Base-by-base conservation (phyloP, 2,113 vertebrate species). In the Taurulus bubalis region DNA sequence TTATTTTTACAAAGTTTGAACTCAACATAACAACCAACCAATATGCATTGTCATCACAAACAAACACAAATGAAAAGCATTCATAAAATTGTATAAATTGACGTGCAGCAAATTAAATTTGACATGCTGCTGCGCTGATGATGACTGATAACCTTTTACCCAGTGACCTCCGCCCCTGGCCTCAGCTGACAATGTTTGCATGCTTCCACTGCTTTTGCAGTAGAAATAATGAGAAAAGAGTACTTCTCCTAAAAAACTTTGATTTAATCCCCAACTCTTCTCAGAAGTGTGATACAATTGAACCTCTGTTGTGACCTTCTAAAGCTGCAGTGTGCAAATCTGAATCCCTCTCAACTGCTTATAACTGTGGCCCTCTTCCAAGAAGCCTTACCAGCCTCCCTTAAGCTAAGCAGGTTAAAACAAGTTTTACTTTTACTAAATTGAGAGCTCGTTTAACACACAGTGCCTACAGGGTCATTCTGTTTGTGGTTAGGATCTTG, bases 291-390 rank as follows among this genome's bases (percentile, higher is more conserved):
- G 36, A 56, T 7, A 90, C 88, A 89, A 90, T 85, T 69, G 47
- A 68, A 80, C 75, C 86, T 87, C 84, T 93, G 87, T 92, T 90
- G 77, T 89, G 90, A 85, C 79, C 85, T 45, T 58, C 73, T 59
- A 85, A 90, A 89, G 58, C 91, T 82, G 7, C 32, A 34, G 65
- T 49, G 42, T 60, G 36, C 58, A 79, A 84, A 84, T 86, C 83
- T 65, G 74, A 87, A 86, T 90, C 87, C 84, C 38, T 60, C 79
- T 86, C 49, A 91, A 77, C 18, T 82, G 71, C 85, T 88, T 87
- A 84, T 38, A 26, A 84, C 9, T 20, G 22, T 85, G 80, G 75
- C 59, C 24, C 22, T 66, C 15, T 36, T 84, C 81, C 87, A 87
- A 67, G 36, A 83, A 63, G 71, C 56, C 66, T 75, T 69, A 63